Percentiles rank a stretch among this genome's conserved stretches.
Conservation (phyloP, 2,797 vertebrate species). For the Pogonophryne albipinna region DNA sequence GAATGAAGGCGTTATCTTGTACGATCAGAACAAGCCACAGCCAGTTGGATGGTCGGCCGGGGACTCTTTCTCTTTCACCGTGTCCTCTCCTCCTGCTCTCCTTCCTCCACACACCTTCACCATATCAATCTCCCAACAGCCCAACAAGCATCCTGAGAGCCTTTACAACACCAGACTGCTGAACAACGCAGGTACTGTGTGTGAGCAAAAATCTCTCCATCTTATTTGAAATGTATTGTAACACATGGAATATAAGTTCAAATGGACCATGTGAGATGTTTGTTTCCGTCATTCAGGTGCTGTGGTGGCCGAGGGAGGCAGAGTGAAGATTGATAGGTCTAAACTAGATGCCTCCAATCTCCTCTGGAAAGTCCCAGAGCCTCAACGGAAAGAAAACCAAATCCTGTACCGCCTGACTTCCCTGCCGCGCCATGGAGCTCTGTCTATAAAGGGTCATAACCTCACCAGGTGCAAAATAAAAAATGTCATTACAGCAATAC, state of each 20-base stretch:
- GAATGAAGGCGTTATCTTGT: conserved; percentile 84
- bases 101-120: conserved; percentile 86
- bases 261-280: background rate
- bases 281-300: conserved; percentile 81
- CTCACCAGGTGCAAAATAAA: conserved; percentile 80
- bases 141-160: conserved; percentile 55
- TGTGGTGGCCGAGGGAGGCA: conserved; percentile 88
- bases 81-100: conserved; percentile 86
- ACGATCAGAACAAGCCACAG: conserved; percentile 84
- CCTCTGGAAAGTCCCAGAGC: conserved; percentile 84
- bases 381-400: conserved; percentile 82
- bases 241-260: background rate
- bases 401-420: conserved; percentile 89
- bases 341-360: conserved; percentile 93
- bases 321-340: conserved; percentile 86
- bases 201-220: background rate
- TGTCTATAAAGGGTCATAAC: conserved; percentile 86
- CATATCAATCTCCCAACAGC: conserved; percentile 89
- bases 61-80: conserved; percentile 89
- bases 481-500: background rate
- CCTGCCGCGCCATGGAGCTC: conserved; percentile 85
- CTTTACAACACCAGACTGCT: conserved; percentile 72
- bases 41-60: conserved; percentile 81
- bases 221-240: background rate
- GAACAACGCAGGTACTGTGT: conserved; percentile 65